These are phyloP conservation scores for Phrynocephalus versicolor DNA, from an alignment of 2,113 vertebrate genomes.

Conservation along the genomic window DNA sequence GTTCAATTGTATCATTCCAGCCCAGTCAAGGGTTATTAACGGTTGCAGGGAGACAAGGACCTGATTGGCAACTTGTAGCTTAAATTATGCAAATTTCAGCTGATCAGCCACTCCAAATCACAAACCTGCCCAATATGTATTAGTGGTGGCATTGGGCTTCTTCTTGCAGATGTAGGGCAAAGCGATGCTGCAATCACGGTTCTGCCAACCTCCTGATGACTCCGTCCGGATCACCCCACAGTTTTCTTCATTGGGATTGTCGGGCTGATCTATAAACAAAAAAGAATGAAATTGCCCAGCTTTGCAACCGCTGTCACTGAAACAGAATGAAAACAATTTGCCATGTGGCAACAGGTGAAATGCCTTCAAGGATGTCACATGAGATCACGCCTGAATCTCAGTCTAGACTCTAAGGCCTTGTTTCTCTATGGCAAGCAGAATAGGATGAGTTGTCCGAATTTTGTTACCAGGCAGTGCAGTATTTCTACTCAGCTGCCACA, in stretches of 20 bases:
- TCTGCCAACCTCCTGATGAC: conserved; percentile 91
- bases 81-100: too few species aligned
- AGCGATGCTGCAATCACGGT: conserved; percentile 88
- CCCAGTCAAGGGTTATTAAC: not conserved
- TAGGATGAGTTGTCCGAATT: not conserved
- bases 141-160: conserved; percentile 84
- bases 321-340: not conserved
- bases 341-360: not conserved
- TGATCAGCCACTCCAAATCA: not conserved
- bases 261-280: conserved; percentile 84
- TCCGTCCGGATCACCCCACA: conserved; percentile 93
- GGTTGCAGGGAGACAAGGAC: not conserved
- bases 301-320: not conserved
- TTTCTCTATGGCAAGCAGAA: not conserved
- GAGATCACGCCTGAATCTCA: not conserved
- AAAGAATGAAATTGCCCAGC: not conserved
- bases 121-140: conserved; percentile 80
- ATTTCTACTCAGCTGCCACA: not conserved
- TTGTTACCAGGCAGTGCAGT: not conserved
- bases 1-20: not conserved
- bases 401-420: not conserved
- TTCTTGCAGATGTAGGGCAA: conserved; percentile 96
- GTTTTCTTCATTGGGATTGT: conserved; percentile 89
- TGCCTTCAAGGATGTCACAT: not conserved
- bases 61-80: not conserved